Percentiles rank a stretch among this genome's conserved stretches.
phyloP scores from a whole-genome alignment of 2,797 vertebrate species.

The Xenops minutus region DNA sequence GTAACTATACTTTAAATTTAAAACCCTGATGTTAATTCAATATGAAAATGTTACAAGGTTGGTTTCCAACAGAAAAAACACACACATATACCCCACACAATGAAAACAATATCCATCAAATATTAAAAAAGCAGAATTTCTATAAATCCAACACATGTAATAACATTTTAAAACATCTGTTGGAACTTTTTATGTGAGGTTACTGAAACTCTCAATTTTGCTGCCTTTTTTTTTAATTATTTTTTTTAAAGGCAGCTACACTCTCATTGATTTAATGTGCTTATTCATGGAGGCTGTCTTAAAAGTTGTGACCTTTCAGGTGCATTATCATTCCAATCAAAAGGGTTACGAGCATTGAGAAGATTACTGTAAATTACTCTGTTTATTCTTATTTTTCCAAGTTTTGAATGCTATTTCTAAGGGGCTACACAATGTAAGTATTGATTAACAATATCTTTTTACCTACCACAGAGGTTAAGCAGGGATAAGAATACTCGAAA shows the following conservation, averaged over 20 bases:
- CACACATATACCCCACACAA: rapidly evolving
- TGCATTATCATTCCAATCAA: slow-evolving; percentile 57
- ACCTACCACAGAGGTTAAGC: slow-evolving; percentile 72
- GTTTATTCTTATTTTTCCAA: slow-evolving; percentile 60
- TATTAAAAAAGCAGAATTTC: background rate
- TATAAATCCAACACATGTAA: background rate
- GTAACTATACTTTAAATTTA: background rate
- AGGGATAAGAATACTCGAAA: slow-evolving; percentile 52
- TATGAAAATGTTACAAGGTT: background rate
- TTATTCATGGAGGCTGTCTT: slow-evolving; percentile 8
- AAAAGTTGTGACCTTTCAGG: slow-evolving; percentile 43
- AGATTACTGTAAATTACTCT: slow-evolving; percentile 63
- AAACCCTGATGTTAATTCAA: background rate
- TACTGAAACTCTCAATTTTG: background rate
- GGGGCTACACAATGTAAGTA: slow-evolving; percentile 62
- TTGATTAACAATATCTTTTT: slow-evolving; percentile 70
- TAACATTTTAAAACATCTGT: background rate
- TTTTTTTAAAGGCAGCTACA: background rate
- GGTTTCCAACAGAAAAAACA: background rate
- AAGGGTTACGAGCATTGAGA: slow-evolving; percentile 43
- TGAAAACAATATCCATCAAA: background rate
- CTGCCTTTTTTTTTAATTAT: background rate
- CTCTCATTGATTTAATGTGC: background rate
- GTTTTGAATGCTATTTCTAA: slow-evolving; percentile 68
- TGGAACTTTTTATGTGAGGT: background rate